These are phyloP conservation scores for Agapornis canus DNA, from an alignment of 2,797 vertebrate species.

Conservation along the genomic window DNA sequence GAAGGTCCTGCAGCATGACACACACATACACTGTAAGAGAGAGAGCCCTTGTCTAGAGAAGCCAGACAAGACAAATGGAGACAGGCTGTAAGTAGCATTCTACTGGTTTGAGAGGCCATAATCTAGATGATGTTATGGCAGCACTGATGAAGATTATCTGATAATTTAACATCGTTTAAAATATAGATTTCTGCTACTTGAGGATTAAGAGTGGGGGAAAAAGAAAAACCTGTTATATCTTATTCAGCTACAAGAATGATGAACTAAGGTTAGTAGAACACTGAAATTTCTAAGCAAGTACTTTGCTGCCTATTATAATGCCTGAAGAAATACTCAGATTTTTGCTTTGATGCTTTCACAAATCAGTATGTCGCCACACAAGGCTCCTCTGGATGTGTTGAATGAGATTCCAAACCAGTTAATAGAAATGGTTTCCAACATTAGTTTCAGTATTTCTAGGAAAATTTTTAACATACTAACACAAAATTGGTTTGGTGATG, in stretches of 20 bases:
- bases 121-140: not conserved
- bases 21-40: not conserved
- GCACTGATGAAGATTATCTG: not conserved
- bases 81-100: not conserved
- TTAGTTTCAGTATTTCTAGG: not conserved
- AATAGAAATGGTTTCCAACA: not conserved
- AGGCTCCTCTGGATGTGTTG: not conserved
- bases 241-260: not conserved
- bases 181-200: not conserved
- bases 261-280: not conserved
- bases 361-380: not conserved
- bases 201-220: not conserved
- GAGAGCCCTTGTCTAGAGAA: not conserved
- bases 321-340: not conserved
- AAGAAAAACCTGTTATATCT: not conserved
- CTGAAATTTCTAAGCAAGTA: not conserved
- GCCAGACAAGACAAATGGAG: not conserved
- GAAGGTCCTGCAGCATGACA: not conserved
- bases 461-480: not conserved
- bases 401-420: not conserved
- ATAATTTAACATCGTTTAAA: not conserved
- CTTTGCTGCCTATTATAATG: not conserved
- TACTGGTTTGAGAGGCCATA: not conserved
- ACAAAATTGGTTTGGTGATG: not conserved
- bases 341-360: not conserved